phyloP scores from a whole-genome alignment of 2,797 vertebrate genomes.

The Petrocephalus schoutedeni region DNA sequence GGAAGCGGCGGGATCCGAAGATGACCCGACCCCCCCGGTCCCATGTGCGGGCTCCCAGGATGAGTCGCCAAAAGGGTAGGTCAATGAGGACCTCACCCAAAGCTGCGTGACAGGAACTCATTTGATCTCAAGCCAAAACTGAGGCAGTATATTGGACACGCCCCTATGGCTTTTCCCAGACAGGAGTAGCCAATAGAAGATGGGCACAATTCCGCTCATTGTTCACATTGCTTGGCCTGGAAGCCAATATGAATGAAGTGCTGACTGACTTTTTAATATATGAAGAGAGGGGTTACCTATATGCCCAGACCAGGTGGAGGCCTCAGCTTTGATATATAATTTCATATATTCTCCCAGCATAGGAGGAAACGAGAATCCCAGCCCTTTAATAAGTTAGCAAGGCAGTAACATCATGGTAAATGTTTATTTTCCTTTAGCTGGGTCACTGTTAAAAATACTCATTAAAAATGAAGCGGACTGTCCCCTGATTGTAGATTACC shows the following conservation, averaged over 20 bases:
- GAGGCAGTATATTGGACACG: conserved; percentile 15
- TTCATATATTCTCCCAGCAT: not conserved
- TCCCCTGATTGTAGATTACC: conserved; percentile 14
- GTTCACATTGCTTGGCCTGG: conserved; percentile 27
- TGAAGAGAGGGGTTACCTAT: not conserved
- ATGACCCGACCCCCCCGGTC: conserved; percentile 40
- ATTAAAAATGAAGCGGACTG: not conserved
- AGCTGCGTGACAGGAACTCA: conserved; percentile 6
- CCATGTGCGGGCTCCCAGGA: conserved; percentile 45
- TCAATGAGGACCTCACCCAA: conserved; percentile 7
- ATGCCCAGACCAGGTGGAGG: not conserved
- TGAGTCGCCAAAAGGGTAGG: conserved; percentile 60
- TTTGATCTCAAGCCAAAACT: conserved; percentile 19
- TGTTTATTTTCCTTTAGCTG: not conserved
- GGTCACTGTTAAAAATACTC: not conserved
- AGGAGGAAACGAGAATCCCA: not conserved
- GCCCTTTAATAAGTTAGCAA: not conserved
- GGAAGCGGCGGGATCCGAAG: conserved; percentile 42
- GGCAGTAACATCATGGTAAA: not conserved
- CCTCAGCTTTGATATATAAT: not conserved
- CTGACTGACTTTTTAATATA: conserved; percentile 37
- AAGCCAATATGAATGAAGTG: conserved; percentile 34
- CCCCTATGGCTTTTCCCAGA: not conserved
- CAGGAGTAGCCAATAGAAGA: conserved; percentile 12
- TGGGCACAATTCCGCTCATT: conserved; percentile 36